Base-by-base conservation (phyloP, 2,113 vertebrate species). In the Microcebus ravelobensis region DNA sequence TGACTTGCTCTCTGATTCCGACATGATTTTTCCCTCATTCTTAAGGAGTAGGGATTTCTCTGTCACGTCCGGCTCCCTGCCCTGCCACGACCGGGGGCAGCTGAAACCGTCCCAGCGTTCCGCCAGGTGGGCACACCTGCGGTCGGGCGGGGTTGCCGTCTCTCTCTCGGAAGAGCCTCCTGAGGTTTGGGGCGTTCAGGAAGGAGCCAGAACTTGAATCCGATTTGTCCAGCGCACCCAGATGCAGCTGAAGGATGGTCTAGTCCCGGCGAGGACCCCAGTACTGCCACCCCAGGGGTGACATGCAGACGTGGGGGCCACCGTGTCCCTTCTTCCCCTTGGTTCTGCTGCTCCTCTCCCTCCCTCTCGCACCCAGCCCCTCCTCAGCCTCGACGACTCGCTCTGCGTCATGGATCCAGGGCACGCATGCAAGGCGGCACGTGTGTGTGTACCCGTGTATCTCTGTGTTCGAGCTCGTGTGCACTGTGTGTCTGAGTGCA, bases 41-140 rank as follows among this genome's bases (percentile, higher is more conserved):
- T 34, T 8, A 2, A 17, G 8, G 15, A 4, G 8, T 0, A 2
- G 52, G 82, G 12, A 17, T 65, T 21, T 23, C 4, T 50, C 27
- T 31, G 3, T 3, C n/a, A 0, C 0, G 0, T 8, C 3, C 10
- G 0, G 15, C 52, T 23, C 23, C 59, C 42, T 10, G 59, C 20
- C 36, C 31, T 2, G 0, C 42, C 42, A 42, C 4, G n/a, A 13
- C n/a, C 0, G 4, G 14, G 0, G 4, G 14, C 1, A 10, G 23
- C 80, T 57, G 6, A 36, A 14, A 45, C 13, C 2, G 5, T 9
- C 11, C 18, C 36, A 6, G 3, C 6, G 1, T 15, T 8, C 20
- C 55, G 0, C 0, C 0, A 5, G 4, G 45, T 8, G 70, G 17
- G 3, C 7, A 2, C 34, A 29, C 23, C 65, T 12, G 6, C 5